Conservation (phyloP, 1,140 invertebrate species). For the Aphaenogaster rudis region DNA sequence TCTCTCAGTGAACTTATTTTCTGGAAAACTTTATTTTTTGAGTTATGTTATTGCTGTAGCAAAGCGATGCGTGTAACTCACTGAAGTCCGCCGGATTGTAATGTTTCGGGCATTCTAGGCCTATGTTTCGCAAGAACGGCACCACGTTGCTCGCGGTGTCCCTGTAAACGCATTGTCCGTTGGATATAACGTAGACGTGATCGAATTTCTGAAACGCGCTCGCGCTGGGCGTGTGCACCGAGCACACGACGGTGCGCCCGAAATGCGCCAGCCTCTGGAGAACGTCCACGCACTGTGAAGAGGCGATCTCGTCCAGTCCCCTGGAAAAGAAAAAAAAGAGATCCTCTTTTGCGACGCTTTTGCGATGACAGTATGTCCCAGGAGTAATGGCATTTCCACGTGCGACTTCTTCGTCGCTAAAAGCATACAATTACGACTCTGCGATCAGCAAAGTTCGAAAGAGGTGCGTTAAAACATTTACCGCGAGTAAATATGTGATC, state of each 20-base stretch:
- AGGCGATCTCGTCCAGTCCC: slow-evolving; percentile 92
- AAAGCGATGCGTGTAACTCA: slow-evolving; percentile 84
- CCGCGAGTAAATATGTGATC: neutral
- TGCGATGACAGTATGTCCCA: neutral
- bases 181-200: slow-evolving; percentile 92
- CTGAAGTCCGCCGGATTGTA: slow-evolving; percentile 95
- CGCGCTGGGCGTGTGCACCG: slow-evolving; percentile 96
- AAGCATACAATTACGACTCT: neutral
- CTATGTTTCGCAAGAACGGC: slow-evolving; percentile 90
- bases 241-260: slow-evolving; percentile 95
- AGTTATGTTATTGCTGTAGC: neutral
- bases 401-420: too few relatives aligned
- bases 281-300: slow-evolving; percentile 91
- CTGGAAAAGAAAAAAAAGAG: slow-evolving; percentile 83
- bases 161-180: slow-evolving; percentile 92
- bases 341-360: neutral
- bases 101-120: slow-evolving; percentile 91
- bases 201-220: slow-evolving; percentile 92
- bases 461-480: neutral
- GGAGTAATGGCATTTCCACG: neutral
- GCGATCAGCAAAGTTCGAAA: neutral
- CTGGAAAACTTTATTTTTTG: too few relatives aligned
- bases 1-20: too few relatives aligned
- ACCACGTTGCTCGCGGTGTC: slow-evolving; percentile 90
- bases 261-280: slow-evolving; percentile 92